Evolutionary conservation across 1,140 invertebrate genomes (phyloP).

Genomic region (Brachionus sp.): DNA sequence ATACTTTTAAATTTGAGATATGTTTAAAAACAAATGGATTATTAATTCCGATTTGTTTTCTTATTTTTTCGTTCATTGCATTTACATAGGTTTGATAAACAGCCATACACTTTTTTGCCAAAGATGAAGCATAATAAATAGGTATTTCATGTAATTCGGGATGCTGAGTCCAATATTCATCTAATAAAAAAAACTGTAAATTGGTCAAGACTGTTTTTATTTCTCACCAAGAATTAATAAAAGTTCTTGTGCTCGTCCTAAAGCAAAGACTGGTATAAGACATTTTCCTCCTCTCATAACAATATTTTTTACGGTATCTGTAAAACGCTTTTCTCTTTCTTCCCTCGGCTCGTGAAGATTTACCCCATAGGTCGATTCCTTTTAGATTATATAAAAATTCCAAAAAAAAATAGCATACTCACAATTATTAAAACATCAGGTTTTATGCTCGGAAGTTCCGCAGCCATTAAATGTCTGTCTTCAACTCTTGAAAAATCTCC

Average conservation of each 20-base stretch:
- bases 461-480: constrained; percentile 97
- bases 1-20: constrained; percentile 92
- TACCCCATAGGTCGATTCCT: constrained; percentile 98
- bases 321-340: constrained; percentile 90
- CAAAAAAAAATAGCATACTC: constrained; percentile 46
- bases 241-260: constrained; percentile 93
- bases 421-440: constrained; percentile 94
- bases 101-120: constrained; percentile 99
- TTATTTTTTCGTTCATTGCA: constrained; percentile 97
- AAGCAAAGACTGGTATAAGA: constrained; percentile 95
- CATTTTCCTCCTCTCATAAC: constrained; percentile 90
- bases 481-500: constrained; percentile 98
- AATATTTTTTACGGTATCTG: constrained; percentile 88
- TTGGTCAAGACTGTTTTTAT: background rate
- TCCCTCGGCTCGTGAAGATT: constrained; percentile 98
- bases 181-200: constrained; percentile 59
- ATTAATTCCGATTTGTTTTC: constrained; percentile 90
- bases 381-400: constrained; percentile 4
- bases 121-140: constrained; percentile 96
- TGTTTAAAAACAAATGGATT: constrained; percentile 99
- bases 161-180: constrained; percentile 97
- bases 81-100: constrained; percentile 99
- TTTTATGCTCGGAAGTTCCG: constrained; percentile 89
- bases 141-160: constrained; percentile 97
- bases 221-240: constrained; percentile 77